phyloP scores from a whole-genome alignment of 2,888 invertebrate species.

The Hipparchia sbordonii region DNA sequence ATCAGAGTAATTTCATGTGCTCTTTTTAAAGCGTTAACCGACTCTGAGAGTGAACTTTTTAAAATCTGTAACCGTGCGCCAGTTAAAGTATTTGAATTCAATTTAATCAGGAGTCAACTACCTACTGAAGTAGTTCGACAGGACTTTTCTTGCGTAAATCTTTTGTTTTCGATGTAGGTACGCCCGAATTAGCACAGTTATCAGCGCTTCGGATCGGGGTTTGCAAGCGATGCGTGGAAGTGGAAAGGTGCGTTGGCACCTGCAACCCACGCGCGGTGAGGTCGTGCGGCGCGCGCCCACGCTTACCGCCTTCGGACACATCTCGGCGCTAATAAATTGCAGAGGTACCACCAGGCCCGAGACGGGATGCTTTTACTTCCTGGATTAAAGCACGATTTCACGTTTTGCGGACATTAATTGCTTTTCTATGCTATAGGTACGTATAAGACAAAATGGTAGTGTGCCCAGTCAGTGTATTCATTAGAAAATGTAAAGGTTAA shows the following conservation, averaged over 20 bases:
- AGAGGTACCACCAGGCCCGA: constrained; percentile 16
- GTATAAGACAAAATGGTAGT: background rate
- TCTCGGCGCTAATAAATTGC: constrained; percentile 35
- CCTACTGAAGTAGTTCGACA: background rate
- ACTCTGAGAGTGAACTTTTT: no score
- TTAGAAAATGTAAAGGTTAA: background rate
- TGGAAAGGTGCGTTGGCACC: constrained; percentile 78
- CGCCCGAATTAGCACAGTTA: constrained; percentile 27
- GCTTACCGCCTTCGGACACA: constrained; percentile 47
- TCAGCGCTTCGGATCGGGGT: constrained; percentile 35
- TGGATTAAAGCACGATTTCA: constrained; percentile 20
- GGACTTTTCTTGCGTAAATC: background rate
- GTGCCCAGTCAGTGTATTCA: background rate
- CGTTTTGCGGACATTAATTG: constrained; percentile 18
- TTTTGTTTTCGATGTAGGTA: background rate
- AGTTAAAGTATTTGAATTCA: no score
- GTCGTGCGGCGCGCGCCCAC: constrained; percentile 60
- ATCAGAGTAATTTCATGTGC: no score
- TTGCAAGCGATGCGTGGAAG: constrained; percentile 45
- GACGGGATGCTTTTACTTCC: constrained; percentile 37
- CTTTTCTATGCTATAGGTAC: background rate
- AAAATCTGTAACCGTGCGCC: no score
- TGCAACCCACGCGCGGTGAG: constrained; percentile 73
- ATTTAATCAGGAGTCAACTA: no score
- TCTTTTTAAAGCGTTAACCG: no score